phyloP scores from a whole-genome alignment of 92 coral and sea anemone species.

The Galaxea fascicularis region DNA sequence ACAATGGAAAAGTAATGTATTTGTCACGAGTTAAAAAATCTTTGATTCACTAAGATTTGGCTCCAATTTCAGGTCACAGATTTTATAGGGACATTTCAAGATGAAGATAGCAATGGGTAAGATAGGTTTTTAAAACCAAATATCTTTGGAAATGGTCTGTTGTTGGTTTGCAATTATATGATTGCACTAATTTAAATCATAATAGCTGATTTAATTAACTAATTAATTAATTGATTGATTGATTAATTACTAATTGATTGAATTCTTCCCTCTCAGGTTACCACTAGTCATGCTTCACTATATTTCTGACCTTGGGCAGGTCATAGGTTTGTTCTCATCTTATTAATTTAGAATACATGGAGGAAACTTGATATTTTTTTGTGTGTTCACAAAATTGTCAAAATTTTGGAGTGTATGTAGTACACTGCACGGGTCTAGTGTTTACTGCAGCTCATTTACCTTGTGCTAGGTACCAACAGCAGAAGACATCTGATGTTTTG shows the following conservation, averaged over 20 bases:
- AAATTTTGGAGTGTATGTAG: background rate
- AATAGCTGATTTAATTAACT: no score
- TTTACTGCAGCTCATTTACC: background rate
- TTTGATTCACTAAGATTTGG: background rate
- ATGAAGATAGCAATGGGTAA: conserved; percentile 76
- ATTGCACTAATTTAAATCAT: background rate
- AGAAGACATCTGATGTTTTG: conserved; percentile 90
- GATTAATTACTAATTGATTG: background rate
- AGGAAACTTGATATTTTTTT: background rate
- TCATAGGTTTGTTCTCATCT: conserved; percentile 76
- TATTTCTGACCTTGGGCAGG: conserved; percentile 92
- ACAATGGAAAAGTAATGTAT: no score
- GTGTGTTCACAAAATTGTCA: background rate
- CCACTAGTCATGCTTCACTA: conserved; percentile 82
- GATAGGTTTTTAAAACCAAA: background rate
- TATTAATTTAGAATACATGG: no score
- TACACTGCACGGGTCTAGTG: no score
- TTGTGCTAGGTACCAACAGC: conserved; percentile 81
- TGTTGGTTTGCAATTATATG: background rate
- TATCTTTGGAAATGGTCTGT: background rate
- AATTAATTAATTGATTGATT: background rate
- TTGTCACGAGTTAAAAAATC: no score
- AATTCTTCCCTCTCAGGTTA: conserved; percentile 45
- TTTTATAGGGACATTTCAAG: conserved; percentile 93
- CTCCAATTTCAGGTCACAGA: conserved; percentile 80